Percentiles rank a stretch among this genome's conserved stretches.
These are phyloP conservation scores for Craseonycteris thonglongyai DNA, from an alignment of 2,113 vertebrate species.

Conservation along the genomic window DNA sequence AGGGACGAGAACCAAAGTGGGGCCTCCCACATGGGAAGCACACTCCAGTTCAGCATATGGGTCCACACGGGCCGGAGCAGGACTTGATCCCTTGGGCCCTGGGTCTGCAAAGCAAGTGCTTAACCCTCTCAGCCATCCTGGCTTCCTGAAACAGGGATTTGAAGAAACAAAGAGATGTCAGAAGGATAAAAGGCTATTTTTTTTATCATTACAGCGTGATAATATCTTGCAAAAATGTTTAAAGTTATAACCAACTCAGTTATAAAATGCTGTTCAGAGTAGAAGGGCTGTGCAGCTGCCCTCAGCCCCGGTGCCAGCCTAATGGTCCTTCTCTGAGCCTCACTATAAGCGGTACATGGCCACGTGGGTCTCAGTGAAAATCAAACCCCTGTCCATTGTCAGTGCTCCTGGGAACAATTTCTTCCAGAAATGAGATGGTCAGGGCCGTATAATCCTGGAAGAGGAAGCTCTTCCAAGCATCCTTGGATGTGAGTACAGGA, in stretches of 20 bases:
- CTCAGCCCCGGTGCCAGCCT: background rate
- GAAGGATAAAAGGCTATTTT: background rate
- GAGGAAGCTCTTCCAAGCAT: background rate
- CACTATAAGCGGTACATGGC: background rate
- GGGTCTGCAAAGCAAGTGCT: too few relatives aligned
- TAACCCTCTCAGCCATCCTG: too few relatives aligned
- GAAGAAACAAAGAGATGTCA: background rate
- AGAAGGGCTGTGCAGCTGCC: background rate
- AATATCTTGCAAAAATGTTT: background rate
- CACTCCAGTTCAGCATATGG: too few relatives aligned
- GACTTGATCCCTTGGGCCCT: too few relatives aligned
- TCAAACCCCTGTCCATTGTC: background rate
- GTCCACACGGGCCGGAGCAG: too few relatives aligned
- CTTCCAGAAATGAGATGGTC: background rate
- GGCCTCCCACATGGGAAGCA: too few relatives aligned
- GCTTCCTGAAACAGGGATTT: background rate
- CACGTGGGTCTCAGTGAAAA: background rate
- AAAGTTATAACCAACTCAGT: background rate
- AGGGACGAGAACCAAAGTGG: too few relatives aligned
- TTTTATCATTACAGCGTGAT: background rate
- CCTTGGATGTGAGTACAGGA: background rate
- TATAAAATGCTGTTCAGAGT: constrained; percentile 5
- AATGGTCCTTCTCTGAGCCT: background rate
- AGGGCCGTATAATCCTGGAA: background rate
- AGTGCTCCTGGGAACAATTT: background rate